phyloP scores from a whole-genome alignment of 30 jellyfish, hydroid and myxozoan genomes.

The Chrysaora quinquecirrha region DNA sequence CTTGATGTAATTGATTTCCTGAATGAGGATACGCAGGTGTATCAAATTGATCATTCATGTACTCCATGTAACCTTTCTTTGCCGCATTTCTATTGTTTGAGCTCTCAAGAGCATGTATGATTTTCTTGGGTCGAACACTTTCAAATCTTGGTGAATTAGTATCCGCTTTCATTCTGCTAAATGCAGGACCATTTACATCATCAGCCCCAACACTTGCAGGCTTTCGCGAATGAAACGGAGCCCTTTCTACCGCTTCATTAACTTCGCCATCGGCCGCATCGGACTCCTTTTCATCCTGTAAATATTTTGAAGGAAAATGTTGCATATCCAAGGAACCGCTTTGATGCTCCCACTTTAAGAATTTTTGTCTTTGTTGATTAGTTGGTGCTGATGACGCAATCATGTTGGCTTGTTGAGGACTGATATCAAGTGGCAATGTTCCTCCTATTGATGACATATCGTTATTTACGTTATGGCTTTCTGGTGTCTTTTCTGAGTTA shows the following conservation, averaged over 20 bases:
- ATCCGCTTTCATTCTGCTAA: neutral
- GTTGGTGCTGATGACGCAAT: slow-evolving; percentile 42
- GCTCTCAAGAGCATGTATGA: neutral
- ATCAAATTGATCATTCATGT: slow-evolving; percentile 2
- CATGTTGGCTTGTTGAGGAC: slow-evolving; percentile 33
- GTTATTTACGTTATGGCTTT: neutral
- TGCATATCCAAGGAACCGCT: slow-evolving; percentile 63
- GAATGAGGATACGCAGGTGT: slow-evolving; percentile 1
- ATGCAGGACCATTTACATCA: neutral
- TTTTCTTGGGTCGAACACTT: neutral
- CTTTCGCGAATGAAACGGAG: neutral
- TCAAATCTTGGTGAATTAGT: neutral
- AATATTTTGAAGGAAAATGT: slow-evolving; percentile 49
- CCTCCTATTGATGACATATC: slow-evolving; percentile 16
- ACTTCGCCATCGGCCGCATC: slow-evolving; percentile 2
- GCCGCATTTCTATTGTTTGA: slow-evolving; percentile 4
- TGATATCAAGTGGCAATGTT: slow-evolving; percentile 42
- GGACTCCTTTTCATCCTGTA: slow-evolving; percentile 7
- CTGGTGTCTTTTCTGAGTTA: neutral
- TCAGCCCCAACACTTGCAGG: neutral
- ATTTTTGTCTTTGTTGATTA: slow-evolving; percentile 39
- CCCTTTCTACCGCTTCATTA: slow-evolving; percentile 29
- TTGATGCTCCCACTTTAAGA: slow-evolving; percentile 48
- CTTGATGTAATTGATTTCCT: neutral
- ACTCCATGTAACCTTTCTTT: slow-evolving; percentile 54